Percentiles rank a stretch among this genome's conserved stretches.
phyloP scores from a whole-genome alignment of 2,888 invertebrate species.

The Spatulosminthurus flaviceps region DNA sequence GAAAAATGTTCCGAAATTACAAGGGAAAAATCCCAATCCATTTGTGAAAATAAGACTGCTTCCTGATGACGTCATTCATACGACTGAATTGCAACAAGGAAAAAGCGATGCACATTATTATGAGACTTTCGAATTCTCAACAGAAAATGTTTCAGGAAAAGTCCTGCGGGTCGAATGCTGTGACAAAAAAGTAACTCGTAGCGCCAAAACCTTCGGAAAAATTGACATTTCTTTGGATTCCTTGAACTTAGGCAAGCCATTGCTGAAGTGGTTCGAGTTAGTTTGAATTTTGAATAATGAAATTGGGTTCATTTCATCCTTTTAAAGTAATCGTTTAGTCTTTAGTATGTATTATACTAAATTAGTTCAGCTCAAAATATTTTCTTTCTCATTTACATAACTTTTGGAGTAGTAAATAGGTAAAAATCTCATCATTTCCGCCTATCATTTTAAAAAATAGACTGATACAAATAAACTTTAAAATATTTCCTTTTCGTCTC shows the following conservation, averaged over 20 bases:
- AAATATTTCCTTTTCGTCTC: no score
- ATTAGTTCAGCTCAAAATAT: no score
- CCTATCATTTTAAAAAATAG: no score
- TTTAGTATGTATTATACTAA: no score
- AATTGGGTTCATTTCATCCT: no score
- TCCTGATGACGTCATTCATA: slow-evolving; percentile 49
- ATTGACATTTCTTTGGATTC: slow-evolving; percentile 44
- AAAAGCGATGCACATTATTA: slow-evolving; percentile 50
- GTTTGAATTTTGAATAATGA: neutral
- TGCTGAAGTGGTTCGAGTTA: slow-evolving; percentile 54
- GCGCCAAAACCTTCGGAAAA: slow-evolving; percentile 50
- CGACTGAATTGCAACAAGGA: slow-evolving; percentile 50
- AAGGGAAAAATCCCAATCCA: slow-evolving; percentile 37
- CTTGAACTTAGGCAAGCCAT: slow-evolving; percentile 48
- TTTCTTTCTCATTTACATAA: no score
- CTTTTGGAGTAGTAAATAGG: no score
- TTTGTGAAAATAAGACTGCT: slow-evolving; percentile 56
- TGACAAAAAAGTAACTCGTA: slow-evolving; percentile 58
- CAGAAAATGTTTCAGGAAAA: slow-evolving; percentile 45
- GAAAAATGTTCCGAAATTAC: slow-evolving; percentile 50
- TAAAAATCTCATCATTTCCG: no score
- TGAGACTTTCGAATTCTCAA: slow-evolving; percentile 54
- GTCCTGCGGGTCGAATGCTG: slow-evolving; percentile 53
- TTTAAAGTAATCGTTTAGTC: no score
- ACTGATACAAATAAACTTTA: no score